Conservation (phyloP, 2,113 vertebrate species). For the Sinosuthora webbiana region DNA sequence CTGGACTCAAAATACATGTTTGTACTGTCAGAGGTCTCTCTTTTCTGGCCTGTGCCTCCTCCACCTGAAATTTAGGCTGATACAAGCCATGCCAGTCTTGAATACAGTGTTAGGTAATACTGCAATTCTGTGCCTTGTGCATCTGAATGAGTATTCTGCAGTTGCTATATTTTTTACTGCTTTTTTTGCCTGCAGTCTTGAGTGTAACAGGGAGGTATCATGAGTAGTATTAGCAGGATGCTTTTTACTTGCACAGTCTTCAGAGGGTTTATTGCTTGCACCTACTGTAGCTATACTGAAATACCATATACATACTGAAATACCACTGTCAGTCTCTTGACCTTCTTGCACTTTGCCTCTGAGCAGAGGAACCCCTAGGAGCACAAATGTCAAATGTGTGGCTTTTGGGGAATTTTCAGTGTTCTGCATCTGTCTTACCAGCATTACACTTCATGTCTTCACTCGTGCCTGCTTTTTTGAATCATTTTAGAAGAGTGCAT, state of each 20-base stretch:
- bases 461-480: rapidly evolving
- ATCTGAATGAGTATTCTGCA: background rate
- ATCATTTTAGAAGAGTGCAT: background rate
- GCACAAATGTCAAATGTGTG: background rate
- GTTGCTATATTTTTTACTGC: background rate
- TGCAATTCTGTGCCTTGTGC: background rate
- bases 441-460: background rate
- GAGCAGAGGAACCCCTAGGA: background rate
- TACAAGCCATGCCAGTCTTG: background rate
- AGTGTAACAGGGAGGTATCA: background rate
- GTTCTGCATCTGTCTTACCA: background rate
- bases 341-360: background rate
- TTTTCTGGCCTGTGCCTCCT: background rate
- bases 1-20: background rate
- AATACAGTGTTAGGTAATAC: background rate
- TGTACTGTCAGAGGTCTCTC: background rate
- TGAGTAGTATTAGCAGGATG: background rate
- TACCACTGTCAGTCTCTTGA: background rate
- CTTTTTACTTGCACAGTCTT: background rate
- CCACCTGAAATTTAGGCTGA: background rate
- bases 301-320: background rate
- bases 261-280: background rate
- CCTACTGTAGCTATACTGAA: background rate
- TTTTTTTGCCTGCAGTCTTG: background rate
- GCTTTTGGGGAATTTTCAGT: background rate